Conservation (phyloP, 2,797 vertebrate species). For the Diceros bicornis region DNA sequence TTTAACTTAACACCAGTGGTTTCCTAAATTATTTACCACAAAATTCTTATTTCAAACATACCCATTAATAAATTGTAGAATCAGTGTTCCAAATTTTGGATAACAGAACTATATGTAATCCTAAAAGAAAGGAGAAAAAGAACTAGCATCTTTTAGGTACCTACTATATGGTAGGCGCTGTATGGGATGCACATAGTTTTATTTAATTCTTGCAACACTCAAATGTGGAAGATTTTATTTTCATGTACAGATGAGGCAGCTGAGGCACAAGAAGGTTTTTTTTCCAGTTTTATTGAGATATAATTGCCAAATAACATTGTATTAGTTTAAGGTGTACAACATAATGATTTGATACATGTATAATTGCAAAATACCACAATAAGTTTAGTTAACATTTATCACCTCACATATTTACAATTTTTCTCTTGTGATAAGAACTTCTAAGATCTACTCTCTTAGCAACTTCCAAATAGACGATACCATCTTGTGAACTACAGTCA, state of each 20-base stretch:
- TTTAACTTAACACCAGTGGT: conserved; percentile 31
- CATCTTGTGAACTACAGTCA: neutral
- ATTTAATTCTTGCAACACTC: neutral
- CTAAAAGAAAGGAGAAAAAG: neutral
- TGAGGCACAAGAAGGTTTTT: neutral
- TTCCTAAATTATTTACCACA: neutral
- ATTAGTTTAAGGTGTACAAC: neutral
- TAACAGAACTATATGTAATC: neutral
- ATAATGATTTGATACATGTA: neutral
- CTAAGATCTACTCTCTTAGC: neutral
- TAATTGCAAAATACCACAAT: neutral
- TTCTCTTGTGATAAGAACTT: neutral
- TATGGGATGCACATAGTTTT: neutral
- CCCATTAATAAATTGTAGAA: neutral
- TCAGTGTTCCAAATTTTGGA: neutral
- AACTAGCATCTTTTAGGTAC: neutral
- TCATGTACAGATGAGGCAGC: neutral
- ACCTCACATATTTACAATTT: neutral
- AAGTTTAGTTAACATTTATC: neutral
- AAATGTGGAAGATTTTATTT: neutral
- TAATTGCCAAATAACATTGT: neutral
- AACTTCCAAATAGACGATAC: neutral
- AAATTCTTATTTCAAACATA: conserved; percentile 47
- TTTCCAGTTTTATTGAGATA: neutral
- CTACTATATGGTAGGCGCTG: neutral